phyloP scores from a whole-genome alignment of 2,797 vertebrate genomes.

The Peromyscus nudipes region DNA sequence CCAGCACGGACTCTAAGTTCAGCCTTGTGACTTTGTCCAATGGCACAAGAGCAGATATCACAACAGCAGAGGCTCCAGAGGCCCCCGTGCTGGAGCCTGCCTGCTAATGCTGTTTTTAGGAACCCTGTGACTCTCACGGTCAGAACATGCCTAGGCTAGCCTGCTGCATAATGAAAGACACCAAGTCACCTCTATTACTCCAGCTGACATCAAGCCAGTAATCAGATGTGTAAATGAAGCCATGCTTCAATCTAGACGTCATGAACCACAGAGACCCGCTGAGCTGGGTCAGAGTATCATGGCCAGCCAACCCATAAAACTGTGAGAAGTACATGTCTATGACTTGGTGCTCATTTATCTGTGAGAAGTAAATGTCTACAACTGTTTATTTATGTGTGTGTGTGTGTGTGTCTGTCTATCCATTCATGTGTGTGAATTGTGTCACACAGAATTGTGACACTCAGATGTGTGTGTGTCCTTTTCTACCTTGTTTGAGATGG shows the following conservation, averaged over 20 bases:
- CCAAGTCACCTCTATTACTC: not conserved
- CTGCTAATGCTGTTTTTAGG: not conserved
- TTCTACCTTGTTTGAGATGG: not conserved
- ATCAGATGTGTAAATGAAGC: not conserved
- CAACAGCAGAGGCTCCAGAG: not conserved
- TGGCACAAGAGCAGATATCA: not conserved
- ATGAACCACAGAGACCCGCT: not conserved
- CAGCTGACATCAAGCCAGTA: not conserved
- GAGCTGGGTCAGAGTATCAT: not conserved
- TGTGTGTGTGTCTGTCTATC: not conserved
- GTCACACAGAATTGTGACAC: too few species aligned
- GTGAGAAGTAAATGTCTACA: not conserved
- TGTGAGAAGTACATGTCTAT: not conserved
- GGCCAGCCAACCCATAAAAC: not conserved
- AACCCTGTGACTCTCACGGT: not conserved
- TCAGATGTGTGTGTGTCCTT: not conserved
- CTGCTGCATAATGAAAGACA: not conserved
- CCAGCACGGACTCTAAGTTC: not conserved
- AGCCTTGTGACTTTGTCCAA: not conserved
- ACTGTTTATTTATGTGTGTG: not conserved
- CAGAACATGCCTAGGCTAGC: not conserved
- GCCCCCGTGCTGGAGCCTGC: not conserved
- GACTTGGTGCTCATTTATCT: not conserved
- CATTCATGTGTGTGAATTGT: not conserved
- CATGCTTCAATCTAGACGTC: not conserved